phyloP scores from a whole-genome alignment of 2,888 invertebrate species.

The Polyommatus iphigenia region DNA sequence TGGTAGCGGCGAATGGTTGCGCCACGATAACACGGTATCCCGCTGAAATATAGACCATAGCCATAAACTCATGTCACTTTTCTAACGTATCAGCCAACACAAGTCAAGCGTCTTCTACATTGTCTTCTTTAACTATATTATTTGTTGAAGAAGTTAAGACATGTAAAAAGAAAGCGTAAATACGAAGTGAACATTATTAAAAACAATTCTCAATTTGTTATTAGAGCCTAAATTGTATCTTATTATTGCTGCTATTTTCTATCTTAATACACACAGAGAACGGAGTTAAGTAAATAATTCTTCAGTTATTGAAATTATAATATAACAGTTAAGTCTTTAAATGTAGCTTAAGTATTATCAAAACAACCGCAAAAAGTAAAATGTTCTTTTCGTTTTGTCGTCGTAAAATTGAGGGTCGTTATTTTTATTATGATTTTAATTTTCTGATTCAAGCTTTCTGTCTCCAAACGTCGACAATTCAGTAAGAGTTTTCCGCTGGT shows the following conservation, averaged over 20 bases:
- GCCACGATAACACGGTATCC: no score
- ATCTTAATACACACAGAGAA: background rate
- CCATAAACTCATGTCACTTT: no score
- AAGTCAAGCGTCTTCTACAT: no score
- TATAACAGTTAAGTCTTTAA: background rate
- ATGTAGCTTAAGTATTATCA: background rate
- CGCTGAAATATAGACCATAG: no score
- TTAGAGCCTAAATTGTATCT: background rate
- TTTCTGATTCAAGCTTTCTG: background rate
- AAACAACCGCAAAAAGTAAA: background rate
- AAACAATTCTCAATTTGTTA: no score
- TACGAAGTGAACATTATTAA: no score
- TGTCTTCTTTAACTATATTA: no score
- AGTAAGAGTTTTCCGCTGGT: background rate
- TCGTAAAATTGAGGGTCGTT: constrained; percentile 2
- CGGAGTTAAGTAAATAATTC: background rate
- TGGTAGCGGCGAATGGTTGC: no score
- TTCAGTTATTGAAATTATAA: background rate
- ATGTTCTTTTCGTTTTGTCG: background rate
- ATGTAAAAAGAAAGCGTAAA: no score
- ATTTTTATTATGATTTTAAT: background rate
- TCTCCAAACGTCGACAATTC: background rate
- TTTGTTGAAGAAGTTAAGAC: no score
- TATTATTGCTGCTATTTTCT: background rate
- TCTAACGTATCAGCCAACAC: no score